Evolutionary conservation across 2,888 invertebrate species (phyloP), one percentile per base, ranked within the genome.

Genomic region (Smittia sp.): DNA sequence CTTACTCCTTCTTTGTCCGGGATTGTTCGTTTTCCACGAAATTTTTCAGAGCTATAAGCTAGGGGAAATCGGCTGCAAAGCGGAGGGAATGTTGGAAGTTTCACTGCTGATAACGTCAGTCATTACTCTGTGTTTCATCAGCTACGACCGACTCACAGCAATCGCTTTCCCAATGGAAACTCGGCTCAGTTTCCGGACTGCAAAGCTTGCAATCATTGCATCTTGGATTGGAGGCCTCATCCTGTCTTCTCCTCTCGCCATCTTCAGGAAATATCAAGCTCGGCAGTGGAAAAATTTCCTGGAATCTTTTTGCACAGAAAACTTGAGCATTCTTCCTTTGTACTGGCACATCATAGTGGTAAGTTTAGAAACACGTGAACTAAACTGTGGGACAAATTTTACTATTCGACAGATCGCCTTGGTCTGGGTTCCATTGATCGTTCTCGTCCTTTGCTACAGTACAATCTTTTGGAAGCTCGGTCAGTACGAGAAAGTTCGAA

Each of bases 301-400:
- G 9, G 94, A 94, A 82, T 87, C 84, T 32, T 93, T 87, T 79
- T 94, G 94, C 78, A 86, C 85, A 0, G 93, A 94, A 81, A 86
- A 91, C 75, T 80, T 85, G 0, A 77, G 83, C 1, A 80, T 90
- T 13, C 80, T 89, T 73, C 86, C 88, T 63, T 85, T 89, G 39
- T 94, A 93, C 79, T 94, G 93, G 90, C 89, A 92, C 76, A 87
- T 92, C 25, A 85, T 92, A 1, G 85, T 91, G 20, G n/a, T n/a
- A n/a, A n/a, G n/a, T n/a, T n/a, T n/a, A n/a, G n/a, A n/a, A n/a
- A n/a, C n/a, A n/a, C n/a, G n/a, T n/a, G n/a, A n/a, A n/a, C n/a
- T n/a, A n/a, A n/a, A n/a, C n/a, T n/a, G n/a, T n/a, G n/a, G n/a
- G n/a, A n/a, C n/a, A n/a, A n/a, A n/a, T n/a, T n/a, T n/a, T n/a